Conservation (phyloP, 1,140 invertebrate genomes). For the Conus betulinus region DNA sequence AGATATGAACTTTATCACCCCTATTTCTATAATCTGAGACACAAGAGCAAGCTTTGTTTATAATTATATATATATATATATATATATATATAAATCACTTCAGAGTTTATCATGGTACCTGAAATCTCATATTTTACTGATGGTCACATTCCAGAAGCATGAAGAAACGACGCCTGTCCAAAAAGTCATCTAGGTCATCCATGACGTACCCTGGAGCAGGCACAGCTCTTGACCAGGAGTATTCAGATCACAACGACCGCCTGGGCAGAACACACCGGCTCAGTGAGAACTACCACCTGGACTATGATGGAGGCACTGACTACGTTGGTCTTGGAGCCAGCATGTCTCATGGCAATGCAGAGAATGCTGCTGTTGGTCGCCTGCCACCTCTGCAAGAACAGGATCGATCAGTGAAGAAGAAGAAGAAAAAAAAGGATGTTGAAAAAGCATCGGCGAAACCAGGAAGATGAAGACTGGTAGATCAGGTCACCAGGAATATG, state of each 20-base stretch:
- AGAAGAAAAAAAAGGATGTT: conserved; percentile 58
- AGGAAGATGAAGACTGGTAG: conserved; percentile 39
- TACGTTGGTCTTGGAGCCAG: conserved; percentile 35
- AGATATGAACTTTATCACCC: too few species aligned
- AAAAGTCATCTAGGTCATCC: conserved; percentile 24
- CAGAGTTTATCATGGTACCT: background rate
- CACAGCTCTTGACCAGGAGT: background rate
- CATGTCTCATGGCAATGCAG: conserved; percentile 20
- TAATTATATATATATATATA: background rate
- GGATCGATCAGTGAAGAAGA: conserved; percentile 34
- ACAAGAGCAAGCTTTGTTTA: too few species aligned
- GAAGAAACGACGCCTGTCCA: conserved; percentile 12
- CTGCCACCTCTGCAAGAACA: conserved; percentile 46
- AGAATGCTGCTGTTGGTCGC: conserved; percentile 3
- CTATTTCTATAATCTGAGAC: too few species aligned
- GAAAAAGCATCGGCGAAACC: conserved; percentile 46
- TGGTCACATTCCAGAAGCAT: conserved; percentile 9
- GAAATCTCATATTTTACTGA: too few species aligned
- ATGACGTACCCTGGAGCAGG: conserved; percentile 10
- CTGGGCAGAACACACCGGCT: conserved; percentile 2
- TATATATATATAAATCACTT: background rate
- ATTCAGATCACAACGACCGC: conserved; percentile 26
- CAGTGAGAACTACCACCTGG: conserved; percentile 21
- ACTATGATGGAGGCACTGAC: conserved; percentile 42
- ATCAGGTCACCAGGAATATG: background rate